phyloP scores from a whole-genome alignment of 2,797 vertebrate species.

The Brotula barbata region DNA sequence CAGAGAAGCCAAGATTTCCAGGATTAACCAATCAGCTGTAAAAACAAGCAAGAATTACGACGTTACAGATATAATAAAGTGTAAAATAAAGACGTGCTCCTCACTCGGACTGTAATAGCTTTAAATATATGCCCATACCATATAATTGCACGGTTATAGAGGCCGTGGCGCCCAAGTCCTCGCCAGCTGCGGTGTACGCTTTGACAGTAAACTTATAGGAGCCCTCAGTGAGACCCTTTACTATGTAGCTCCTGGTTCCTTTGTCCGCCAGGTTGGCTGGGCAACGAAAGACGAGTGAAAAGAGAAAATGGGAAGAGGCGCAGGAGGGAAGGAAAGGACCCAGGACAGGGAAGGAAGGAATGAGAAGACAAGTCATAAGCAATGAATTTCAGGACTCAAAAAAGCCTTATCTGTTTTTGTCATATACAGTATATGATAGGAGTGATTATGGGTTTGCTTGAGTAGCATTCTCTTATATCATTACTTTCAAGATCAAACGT shows the following conservation, averaged over 20 bases:
- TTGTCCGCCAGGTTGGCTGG: constrained; percentile 70
- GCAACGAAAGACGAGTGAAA: neutral
- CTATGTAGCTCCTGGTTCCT: constrained; percentile 55
- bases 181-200: constrained; percentile 78
- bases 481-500: neutral
- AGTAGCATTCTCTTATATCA: too few species aligned
- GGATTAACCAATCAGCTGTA: constrained; percentile 83
- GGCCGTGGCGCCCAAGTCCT: constrained; percentile 64
- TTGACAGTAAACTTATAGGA: constrained; percentile 79
- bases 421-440: too few species aligned
- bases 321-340: neutral
- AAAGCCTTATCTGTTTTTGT: too few species aligned
- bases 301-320: neutral
- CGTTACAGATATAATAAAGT: constrained; percentile 10
- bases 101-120: neutral
- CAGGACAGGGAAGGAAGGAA: neutral
- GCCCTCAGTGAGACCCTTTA: constrained; percentile 55
- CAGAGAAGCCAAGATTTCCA: constrained; percentile 87
- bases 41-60: neutral
- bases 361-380: neutral
- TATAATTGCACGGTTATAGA: constrained; percentile 66
- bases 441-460: too few species aligned
- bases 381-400: constrained; percentile 9
- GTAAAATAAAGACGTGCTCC: neutral
- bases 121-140: constrained; percentile 60